These are phyloP conservation scores for Botia almorhae DNA, from an alignment of 2,797 vertebrate species.

Conservation along the genomic window DNA sequence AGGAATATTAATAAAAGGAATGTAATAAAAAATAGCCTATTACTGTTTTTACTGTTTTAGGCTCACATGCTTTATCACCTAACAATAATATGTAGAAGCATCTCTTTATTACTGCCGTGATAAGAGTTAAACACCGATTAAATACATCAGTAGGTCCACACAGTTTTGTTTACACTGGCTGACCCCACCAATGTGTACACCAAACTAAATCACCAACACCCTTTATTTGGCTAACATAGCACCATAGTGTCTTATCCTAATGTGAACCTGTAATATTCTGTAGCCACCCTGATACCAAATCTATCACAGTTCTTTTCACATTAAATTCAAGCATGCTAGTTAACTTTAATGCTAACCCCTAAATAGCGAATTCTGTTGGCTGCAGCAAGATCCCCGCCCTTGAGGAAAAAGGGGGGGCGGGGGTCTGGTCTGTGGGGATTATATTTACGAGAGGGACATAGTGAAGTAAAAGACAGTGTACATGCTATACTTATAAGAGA, in stretches of 20 bases:
- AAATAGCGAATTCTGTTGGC: conserved; percentile 59
- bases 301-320: conserved; percentile 48
- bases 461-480: conserved; percentile 8
- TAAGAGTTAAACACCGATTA: background rate
- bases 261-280: conserved; percentile 47
- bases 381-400: background rate
- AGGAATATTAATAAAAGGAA: too few relatives aligned
- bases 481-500: background rate
- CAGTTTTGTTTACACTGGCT: background rate
- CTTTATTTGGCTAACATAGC: background rate
- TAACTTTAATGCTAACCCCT: conserved; percentile 58
- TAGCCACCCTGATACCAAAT: conserved; percentile 42
- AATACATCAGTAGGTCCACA: background rate
- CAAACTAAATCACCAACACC: background rate
- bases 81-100: background rate
- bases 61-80: too few relatives aligned
- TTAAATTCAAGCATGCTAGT: conserved; percentile 47
- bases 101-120: background rate
- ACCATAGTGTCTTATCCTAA: conserved; percentile 51
- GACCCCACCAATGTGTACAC: background rate
- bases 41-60: too few relatives aligned
- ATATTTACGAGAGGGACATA: conserved; percentile 22
- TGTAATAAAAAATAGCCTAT: too few relatives aligned
- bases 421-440: conserved; percentile 6
- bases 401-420: background rate